phyloP scores from a whole-genome alignment of 2,797 vertebrate species.

The Myotis findleyi region DNA sequence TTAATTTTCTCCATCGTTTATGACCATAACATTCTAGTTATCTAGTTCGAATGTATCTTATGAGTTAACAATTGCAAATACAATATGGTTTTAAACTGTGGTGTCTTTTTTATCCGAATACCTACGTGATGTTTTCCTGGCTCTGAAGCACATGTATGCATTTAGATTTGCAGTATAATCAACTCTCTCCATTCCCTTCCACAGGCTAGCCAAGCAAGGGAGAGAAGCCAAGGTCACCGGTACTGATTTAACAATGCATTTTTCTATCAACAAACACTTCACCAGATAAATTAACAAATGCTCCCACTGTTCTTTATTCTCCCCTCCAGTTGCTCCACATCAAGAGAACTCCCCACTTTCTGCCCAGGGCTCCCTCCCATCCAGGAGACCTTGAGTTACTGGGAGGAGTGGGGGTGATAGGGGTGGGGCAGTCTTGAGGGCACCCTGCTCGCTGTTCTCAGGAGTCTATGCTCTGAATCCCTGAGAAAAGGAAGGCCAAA shows the following conservation, averaged over 20 bases:
- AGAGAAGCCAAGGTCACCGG: background rate
- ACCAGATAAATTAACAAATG: background rate
- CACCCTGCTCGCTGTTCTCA: rapidly evolving
- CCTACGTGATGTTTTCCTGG: background rate
- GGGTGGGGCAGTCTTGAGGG: no score
- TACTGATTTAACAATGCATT: background rate
- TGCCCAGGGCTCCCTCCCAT: background rate
- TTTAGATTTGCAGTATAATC: background rate
- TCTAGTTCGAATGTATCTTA: background rate
- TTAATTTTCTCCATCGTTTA: background rate
- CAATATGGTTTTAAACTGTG: background rate
- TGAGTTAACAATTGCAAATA: background rate
- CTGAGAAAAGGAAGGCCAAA: background rate
- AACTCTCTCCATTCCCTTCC: background rate
- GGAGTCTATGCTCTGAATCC: background rate
- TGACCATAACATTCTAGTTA: background rate
- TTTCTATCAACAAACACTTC: constrained; percentile 21
- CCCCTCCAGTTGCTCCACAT: background rate
- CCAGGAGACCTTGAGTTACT: background rate
- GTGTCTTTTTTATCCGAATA: background rate
- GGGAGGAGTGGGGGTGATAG: no score
- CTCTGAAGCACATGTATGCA: background rate
- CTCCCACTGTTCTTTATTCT: background rate
- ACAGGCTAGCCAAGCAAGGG: background rate
- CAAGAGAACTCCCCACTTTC: background rate